Evolutionary conservation across 2,888 invertebrate species (phyloP), one percentile per base, ranked within the genome.

Genomic region (Athalia circularis): DNA sequence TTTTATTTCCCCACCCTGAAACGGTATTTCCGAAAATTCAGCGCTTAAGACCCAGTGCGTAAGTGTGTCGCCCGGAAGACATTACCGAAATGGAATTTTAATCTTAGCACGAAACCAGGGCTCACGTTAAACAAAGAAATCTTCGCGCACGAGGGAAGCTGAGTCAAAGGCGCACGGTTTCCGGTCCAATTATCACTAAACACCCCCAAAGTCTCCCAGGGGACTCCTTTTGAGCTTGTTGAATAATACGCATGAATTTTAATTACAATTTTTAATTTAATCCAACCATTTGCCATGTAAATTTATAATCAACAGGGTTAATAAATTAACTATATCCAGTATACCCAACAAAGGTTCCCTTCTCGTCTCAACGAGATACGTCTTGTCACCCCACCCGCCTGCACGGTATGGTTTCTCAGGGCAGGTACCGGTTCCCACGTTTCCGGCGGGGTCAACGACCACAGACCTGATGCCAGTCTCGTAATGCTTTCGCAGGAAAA

Each of bases 401-500:
- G 29, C 29, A 54, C 48, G 50, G 52, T 64, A 68, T 57, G 72
- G 47, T 68, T 68, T 76, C 64, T 8, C 47, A 65, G 65, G 57
- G 67, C 77, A 67, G 67, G 54, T 76, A 65, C 65, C 59, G 43
- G 65, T 77, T 65, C 67, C 65, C 65, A 77, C 67, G 65, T 65
- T 77, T 77, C 15, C 65, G 5, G 47, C 48, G 65, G 77, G 65
- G 65, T 65, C 67, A 48, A 48, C 77, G 77, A 65, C 77, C 77
- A 76, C 29, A 70, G 57, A 54, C 77, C 67, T 13, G 74, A 78
- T 80, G 81, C 80, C 81, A 82, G 82, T 80, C 83, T 84, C 79
- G 81, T 82, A 80, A 84, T 82, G 81, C 82, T 84, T 82, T 81
- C 4, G 75, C 4, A 13, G 62, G 29, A 6, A 79, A 83, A 82